These are phyloP conservation scores for Eurypyga helias DNA, from an alignment of 2,113 vertebrate species.

Conservation along the genomic window DNA sequence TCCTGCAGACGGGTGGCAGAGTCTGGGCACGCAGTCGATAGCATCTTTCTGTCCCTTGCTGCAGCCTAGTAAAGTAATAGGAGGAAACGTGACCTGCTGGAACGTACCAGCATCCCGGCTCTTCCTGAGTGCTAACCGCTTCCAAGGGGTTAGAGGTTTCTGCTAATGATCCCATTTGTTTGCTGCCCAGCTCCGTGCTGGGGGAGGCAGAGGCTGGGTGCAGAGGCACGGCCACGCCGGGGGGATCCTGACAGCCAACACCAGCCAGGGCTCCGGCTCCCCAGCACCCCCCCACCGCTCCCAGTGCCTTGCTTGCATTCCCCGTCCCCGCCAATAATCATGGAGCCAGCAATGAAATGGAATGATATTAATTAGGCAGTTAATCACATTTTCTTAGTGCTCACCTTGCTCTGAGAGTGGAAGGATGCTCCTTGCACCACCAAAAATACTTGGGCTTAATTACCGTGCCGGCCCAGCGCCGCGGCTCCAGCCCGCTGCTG, in stretches of 20 bases:
- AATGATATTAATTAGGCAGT: not conserved
- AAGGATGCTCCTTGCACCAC: not conserved
- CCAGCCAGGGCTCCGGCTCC: not conserved
- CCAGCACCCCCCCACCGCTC: accelerated
- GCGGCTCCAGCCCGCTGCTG: not conserved
- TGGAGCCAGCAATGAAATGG: not conserved
- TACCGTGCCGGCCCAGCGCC: accelerated
- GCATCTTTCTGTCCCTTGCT: not conserved
- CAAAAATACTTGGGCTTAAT: not conserved
- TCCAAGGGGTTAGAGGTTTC: not conserved
- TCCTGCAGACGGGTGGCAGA: not conserved
- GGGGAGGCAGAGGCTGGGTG: not conserved
- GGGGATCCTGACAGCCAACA: not conserved
- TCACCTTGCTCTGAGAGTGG: not conserved
- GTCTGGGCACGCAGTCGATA: accelerated
- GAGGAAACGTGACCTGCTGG: not conserved
- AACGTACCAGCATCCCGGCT: not conserved
- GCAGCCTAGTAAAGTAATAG: not conserved
- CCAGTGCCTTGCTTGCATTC: not conserved
- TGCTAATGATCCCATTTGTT: not conserved
- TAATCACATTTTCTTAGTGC: not conserved
- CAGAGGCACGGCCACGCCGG: accelerated
- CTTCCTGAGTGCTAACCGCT: not conserved
- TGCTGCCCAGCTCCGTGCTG: not conserved
- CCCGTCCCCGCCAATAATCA: not conserved